These are phyloP conservation scores for Protobothrops flavoviridis DNA, from an alignment of 2,113 vertebrate genomes.

Conservation along the genomic window DNA sequence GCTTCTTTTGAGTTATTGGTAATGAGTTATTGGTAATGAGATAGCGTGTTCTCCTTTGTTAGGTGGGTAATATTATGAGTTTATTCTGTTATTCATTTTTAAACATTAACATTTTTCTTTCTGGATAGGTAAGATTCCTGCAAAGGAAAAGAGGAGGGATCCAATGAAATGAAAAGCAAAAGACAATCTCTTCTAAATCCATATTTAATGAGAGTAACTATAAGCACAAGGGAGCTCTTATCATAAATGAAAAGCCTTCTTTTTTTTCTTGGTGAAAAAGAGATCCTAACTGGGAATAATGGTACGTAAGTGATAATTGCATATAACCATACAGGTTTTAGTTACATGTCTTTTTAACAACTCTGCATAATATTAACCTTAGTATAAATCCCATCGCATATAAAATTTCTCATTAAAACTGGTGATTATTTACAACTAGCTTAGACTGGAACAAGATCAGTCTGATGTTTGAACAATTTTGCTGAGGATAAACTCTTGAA, in stretches of 20 bases:
- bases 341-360: conserved; percentile 1
- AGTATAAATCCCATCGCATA: neutral
- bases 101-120: neutral
- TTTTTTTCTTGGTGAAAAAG: neutral
- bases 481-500: neutral
- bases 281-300: neutral
- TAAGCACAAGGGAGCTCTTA: neutral
- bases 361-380: conserved; percentile 22
- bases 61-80: neutral
- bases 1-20: neutral
- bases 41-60: neutral
- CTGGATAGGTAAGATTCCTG: neutral
- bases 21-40: neutral
- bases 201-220: neutral
- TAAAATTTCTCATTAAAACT: neutral
- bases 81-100: neutral
- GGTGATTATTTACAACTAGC: neutral
- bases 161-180: neutral
- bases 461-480: neutral
- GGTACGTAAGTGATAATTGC: conserved; percentile 9
- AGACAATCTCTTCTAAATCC: neutral
- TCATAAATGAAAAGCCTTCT: neutral
- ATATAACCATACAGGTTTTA: conserved; percentile 15
- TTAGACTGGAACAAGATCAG: neutral
- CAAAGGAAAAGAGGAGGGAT: neutral